phyloP scores from a whole-genome alignment of 1,140 invertebrate species.

The Ceratina calcarata region DNA sequence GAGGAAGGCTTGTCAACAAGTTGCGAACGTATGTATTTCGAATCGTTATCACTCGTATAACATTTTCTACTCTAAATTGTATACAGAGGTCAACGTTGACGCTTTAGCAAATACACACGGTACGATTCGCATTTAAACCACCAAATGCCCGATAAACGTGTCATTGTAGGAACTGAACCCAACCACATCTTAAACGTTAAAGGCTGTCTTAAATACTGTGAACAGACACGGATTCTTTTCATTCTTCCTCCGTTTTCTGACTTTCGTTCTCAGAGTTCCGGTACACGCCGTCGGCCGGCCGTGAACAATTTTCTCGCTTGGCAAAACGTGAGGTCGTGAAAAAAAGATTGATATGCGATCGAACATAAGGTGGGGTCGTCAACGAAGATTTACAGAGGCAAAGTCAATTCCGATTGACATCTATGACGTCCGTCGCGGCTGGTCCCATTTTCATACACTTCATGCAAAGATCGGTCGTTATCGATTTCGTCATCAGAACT shows the following conservation, averaged over 20 bases:
- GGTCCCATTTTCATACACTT: constrained; percentile 31
- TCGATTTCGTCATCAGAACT: neutral
- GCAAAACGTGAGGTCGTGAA: neutral
- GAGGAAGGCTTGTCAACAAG: constrained; percentile 36
- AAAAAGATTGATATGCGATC: neutral
- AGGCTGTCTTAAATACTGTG: constrained; percentile 64
- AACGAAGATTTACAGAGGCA: neutral
- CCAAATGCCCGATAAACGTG: constrained; percentile 67
- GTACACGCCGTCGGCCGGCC: constrained; percentile 48
- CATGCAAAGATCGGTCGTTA: neutral
- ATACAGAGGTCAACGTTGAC: constrained; percentile 55
- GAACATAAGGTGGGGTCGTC: neutral
- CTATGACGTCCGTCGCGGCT: constrained; percentile 10
- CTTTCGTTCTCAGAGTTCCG: neutral
- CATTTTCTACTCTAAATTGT: constrained; percentile 55
- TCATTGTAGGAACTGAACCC: constrained; percentile 73
- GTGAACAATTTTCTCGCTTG: constrained; percentile 11
- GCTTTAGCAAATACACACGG: constrained; percentile 65
- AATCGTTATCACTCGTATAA: constrained; percentile 54
- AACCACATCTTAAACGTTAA: constrained; percentile 64
- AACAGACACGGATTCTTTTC: constrained; percentile 35
- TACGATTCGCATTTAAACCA: constrained; percentile 67
- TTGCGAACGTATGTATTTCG: constrained; percentile 50
- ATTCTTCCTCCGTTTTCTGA: constrained; percentile 12
- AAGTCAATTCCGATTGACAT: constrained; percentile 34